phyloP scores from a whole-genome alignment of 2,797 vertebrate species.

The Alcedo atthis region DNA sequence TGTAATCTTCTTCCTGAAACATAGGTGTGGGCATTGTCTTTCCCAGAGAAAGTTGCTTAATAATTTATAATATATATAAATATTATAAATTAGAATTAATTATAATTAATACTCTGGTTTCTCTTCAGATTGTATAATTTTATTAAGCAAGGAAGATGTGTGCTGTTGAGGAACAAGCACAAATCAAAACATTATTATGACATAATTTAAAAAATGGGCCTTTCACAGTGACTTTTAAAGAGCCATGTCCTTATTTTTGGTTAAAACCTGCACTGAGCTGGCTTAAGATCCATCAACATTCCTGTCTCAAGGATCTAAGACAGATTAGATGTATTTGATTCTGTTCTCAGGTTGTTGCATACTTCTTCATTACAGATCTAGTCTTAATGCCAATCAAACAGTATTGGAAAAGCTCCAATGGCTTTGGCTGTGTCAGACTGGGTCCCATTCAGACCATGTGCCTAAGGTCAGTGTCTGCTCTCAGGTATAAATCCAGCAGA shows the following conservation, averaged over 20 bases:
- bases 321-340: slow-evolving; percentile 1
- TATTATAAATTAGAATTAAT: too few relatives aligned
- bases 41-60: background rate
- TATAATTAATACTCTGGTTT: too few relatives aligned
- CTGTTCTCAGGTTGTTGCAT: background rate
- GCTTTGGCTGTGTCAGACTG: background rate
- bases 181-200: slow-evolving; percentile 22
- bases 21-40: background rate
- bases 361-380: background rate
- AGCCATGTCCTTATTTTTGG: background rate
- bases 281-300: background rate
- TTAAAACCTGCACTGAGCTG: background rate
- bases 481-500: slow-evolving; percentile 32
- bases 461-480: slow-evolving; percentile 27
- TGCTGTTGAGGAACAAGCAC: background rate
- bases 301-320: background rate
- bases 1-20: slow-evolving; percentile 13
- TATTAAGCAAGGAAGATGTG: background rate
- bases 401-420: slow-evolving; percentile 30
- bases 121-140: background rate
- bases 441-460: background rate
- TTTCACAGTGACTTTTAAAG: background rate
- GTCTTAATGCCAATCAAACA: slow-evolving; percentile 6
- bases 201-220: background rate
- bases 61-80: background rate